phyloP scores from a whole-genome alignment of 2,797 vertebrate species.

The Podarcis siculus region DNA sequence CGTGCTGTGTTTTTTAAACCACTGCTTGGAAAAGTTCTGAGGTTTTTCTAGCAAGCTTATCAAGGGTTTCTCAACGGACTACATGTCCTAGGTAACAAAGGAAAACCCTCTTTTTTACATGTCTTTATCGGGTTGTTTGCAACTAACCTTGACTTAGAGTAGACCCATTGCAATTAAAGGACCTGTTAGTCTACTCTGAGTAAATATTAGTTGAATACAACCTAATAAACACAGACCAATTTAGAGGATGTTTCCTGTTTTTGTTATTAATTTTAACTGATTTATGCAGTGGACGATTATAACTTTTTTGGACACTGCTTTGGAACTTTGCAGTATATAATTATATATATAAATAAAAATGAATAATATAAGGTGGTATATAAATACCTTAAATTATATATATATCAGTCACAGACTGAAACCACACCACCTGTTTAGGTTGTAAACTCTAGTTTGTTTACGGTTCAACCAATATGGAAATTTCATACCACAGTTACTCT shows the following conservation, averaged over 20 bases:
- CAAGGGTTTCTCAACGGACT: background rate
- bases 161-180: too few relatives aligned
- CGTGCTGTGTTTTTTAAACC: background rate
- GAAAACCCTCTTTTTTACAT: background rate
- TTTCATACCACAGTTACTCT: slow-evolving; percentile 41
- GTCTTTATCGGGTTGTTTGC: background rate
- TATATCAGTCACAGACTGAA: too few relatives aligned
- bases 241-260: background rate
- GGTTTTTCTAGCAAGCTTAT: background rate
- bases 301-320: background rate
- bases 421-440: background rate
- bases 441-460: background rate
- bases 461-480: background rate
- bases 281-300: background rate
- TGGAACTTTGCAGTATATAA: background rate
- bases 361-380: too few relatives aligned
- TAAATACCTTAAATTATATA: too few relatives aligned
- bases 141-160: too few relatives aligned
- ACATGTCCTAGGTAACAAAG: background rate
- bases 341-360: background rate
- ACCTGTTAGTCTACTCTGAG: too few relatives aligned
- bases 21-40: background rate
- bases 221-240: too few relatives aligned
- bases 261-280: background rate
- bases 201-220: too few relatives aligned